These are phyloP conservation scores for Pelusios castaneus DNA, from an alignment of 2,113 vertebrate species.

Conservation along the genomic window DNA sequence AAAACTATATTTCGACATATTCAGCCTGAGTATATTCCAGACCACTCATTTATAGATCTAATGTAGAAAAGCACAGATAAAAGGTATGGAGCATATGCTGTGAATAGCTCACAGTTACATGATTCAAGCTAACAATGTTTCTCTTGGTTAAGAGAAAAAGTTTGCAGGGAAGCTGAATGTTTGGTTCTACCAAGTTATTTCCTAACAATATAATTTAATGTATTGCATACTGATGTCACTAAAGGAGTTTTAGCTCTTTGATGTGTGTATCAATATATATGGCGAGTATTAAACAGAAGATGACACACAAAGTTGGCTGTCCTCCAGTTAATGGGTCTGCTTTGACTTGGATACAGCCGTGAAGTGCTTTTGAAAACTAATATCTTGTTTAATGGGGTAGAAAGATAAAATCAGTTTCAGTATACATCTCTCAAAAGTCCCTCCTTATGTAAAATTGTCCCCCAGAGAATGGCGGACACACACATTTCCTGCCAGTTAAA, in stretches of 20 bases:
- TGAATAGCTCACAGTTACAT: not conserved
- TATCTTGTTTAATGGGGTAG: slow-evolving; percentile 64
- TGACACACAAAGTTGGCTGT: slow-evolving; percentile 38
- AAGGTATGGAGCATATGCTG: not conserved
- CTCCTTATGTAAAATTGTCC: slow-evolving; percentile 18
- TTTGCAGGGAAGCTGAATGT: not conserved
- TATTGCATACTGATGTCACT: not conserved
- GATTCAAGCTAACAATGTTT: not conserved
- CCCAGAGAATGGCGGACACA: not conserved
- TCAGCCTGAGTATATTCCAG: not conserved
- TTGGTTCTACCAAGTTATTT: not conserved
- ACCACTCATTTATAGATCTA: not conserved
- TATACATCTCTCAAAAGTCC: slow-evolving; percentile 22
- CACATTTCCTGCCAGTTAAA: not conserved
- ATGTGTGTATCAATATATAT: not conserved
- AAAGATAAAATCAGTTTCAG: slow-evolving; percentile 57
- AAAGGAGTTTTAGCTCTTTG: not conserved
- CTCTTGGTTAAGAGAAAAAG: not conserved
- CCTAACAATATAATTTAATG: slow-evolving; percentile 19
- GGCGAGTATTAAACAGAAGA: slow-evolving; percentile 23
- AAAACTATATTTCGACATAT: not conserved
- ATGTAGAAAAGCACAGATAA: not conserved
- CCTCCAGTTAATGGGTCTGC: slow-evolving; percentile 55
- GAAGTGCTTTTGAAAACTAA: slow-evolving; percentile 51
- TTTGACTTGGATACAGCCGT: slow-evolving; percentile 14